Evolutionary conservation across 2,888 invertebrate genomes (phyloP), one percentile per base, ranked within the genome.

Genomic region (Eledona agricola): DNA sequence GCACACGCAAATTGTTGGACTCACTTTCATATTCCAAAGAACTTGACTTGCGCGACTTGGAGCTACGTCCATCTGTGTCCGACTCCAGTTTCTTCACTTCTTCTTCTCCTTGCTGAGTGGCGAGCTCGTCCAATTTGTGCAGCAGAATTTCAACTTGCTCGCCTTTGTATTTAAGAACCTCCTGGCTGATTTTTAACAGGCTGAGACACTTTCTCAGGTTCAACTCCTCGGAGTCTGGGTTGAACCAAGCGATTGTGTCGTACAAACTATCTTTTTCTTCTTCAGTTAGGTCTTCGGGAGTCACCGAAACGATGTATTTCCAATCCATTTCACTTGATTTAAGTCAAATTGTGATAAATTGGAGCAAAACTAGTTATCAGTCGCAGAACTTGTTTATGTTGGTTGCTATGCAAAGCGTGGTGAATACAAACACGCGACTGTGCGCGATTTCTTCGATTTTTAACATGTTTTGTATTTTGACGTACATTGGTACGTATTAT

Each of bases 131-230:
- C 23, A 82, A 72, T 69, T 81, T 81, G 16, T 78, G 72, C 4
- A 80, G 67, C 32, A 82, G 63, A 1, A 79, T 78, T 60, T 81
- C 80, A 1, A 82, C 81, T 80, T 88, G 87, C 74, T 86, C 86
- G 53, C 81, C 83, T 77, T 87, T 88, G 60, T 81, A 83, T 66
- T 84, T 85, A 31, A 88, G 69, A 63, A 87, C 80, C 74, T 86
- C 86, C 70, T 87, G 86, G n/a, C 83, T 77, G 1, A 87, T 72
- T 66, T 80, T 78, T 65, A 86, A 81, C 11, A 87, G 71, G 2
- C 77, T 77, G 69, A 81, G 79, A 37, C 83, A 76, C 67, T 83
- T 82, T 12, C 80, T 74, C 53, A 80, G 75, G 65, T 82, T 81
- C 1, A 82, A 69, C 63, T 81, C 79, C 23, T 83, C 81, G 61